Percentiles rank a stretch among this genome's conserved stretches.
phyloP scores from a whole-genome alignment of 2,797 vertebrate genomes.

The Hephaestus fuliginosus region DNA sequence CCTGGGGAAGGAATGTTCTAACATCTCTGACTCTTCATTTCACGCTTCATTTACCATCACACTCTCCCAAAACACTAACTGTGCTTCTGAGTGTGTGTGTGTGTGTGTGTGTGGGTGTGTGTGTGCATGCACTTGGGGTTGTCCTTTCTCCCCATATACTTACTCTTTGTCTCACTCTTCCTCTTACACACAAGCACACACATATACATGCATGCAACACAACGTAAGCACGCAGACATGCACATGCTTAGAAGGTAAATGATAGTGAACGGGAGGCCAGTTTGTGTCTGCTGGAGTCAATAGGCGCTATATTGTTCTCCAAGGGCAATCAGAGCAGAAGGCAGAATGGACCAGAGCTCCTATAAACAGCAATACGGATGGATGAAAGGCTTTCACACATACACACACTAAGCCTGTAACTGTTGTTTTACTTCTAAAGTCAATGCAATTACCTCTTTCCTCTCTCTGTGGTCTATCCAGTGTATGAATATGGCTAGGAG shows the following conservation, averaged over 20 bases:
- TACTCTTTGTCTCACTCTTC: conserved; percentile 30
- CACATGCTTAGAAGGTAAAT: conserved; percentile 55
- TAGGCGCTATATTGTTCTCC: conserved; percentile 64
- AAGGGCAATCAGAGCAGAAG: conserved; percentile 61
- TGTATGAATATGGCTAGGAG: conserved; percentile 68
- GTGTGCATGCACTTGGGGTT: conserved; percentile 31
- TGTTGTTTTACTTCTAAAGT: conserved; percentile 73
- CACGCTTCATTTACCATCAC: conserved; percentile 82
- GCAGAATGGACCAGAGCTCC: conserved; percentile 45
- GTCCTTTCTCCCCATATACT: conserved; percentile 35
- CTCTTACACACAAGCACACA: conserved; percentile 5
- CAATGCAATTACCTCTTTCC: conserved; percentile 74
- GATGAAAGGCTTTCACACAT: conserved; percentile 49
- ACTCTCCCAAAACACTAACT: conserved; percentile 77
- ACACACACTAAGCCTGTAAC: conserved; percentile 62
- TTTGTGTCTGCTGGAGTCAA: conserved; percentile 49
- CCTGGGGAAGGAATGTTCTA: conserved; percentile 78
- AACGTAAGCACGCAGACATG: conserved; percentile 14
- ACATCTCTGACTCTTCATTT: conserved; percentile 83
- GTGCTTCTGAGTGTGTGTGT: conserved; percentile 55
- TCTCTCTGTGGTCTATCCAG: conserved; percentile 62
- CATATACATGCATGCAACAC: conserved; percentile 16
- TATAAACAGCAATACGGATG: conserved; percentile 47
- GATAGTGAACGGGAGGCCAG: conserved; percentile 43
- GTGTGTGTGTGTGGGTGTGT: conserved; percentile 22